Evolutionary conservation across 1,140 invertebrate species (phyloP).

Genomic region (Asobara japonica): DNA sequence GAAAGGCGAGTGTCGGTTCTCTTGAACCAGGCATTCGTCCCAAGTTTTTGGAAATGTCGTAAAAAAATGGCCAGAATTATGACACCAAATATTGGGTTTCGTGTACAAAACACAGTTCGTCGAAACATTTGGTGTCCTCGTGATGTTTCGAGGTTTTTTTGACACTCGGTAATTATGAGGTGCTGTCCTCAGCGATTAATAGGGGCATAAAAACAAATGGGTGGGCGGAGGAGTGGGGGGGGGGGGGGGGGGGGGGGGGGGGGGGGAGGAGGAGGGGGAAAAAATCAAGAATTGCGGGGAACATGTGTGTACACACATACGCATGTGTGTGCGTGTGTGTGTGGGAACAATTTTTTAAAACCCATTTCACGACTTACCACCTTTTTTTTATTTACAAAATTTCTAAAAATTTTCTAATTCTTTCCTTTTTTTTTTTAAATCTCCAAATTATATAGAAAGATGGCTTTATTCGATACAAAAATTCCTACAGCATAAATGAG

Average conservation of each 20-base stretch:
- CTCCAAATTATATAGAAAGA: too few species aligned
- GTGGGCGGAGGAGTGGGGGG: not conserved
- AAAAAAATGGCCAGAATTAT: slow-evolving; percentile 25
- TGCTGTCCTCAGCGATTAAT: slow-evolving; percentile 3
- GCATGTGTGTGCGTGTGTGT: not conserved
- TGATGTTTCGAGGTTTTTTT: not conserved
- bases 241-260: too few species aligned
- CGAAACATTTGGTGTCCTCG: slow-evolving; percentile 10
- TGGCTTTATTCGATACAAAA: too few species aligned
- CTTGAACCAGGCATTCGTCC: slow-evolving; percentile 12
- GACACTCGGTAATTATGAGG: not conserved
- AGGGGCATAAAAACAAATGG: not conserved
- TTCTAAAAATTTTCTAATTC: too few species aligned
- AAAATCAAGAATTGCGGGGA: not conserved
- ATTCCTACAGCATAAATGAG: too few species aligned
- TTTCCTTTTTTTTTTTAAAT: too few species aligned
- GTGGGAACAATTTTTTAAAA: too few species aligned
- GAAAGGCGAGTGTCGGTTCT: not conserved
- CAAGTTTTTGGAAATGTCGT: slow-evolving; percentile 26
- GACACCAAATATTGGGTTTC: slow-evolving; percentile 28
- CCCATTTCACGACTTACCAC: too few species aligned
- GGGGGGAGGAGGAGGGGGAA: too few species aligned
- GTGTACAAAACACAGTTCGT: slow-evolving; percentile 4
- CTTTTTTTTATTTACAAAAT: too few species aligned
- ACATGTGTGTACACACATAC: too few species aligned